Conservation (phyloP, 2,113 vertebrate species). For the Myotis lucifugus region DNA sequence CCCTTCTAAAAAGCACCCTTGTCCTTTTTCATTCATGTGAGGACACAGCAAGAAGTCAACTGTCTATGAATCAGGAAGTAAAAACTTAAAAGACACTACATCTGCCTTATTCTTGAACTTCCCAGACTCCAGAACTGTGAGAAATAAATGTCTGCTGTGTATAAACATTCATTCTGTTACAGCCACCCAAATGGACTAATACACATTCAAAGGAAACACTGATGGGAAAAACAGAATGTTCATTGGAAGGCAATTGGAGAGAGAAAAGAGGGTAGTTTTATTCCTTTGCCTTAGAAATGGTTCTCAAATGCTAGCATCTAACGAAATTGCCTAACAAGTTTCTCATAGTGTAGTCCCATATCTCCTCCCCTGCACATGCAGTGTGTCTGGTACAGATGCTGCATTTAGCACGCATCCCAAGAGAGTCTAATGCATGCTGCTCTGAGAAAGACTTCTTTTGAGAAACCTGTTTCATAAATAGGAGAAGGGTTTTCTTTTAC, state of each 20-base stretch:
- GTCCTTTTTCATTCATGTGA: neutral
- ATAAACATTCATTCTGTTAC: neutral
- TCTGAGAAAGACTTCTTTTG: slow-evolving; percentile 5
- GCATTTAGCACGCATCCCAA: neutral
- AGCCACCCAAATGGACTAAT: neutral
- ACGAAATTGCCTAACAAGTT: neutral
- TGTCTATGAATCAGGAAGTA: neutral
- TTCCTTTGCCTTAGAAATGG: neutral
- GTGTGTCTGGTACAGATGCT: neutral
- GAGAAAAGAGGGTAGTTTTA: neutral
- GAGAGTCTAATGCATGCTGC: neutral
- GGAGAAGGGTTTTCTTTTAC: rapidly evolving
- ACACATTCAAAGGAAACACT: neutral
- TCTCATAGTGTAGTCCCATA: neutral
- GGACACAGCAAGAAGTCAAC: neutral
- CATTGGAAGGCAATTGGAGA: neutral
- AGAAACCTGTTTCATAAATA: neutral
- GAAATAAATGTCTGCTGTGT: neutral
- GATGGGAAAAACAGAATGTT: neutral
- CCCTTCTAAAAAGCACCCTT: neutral
- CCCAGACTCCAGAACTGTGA: neutral
- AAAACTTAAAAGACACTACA: neutral
- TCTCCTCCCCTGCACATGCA: neutral
- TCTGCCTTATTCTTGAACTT: neutral
- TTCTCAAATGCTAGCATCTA: neutral